Evolutionary conservation across 1,140 invertebrate genomes (phyloP), one percentile per base, ranked within the genome.

Genomic region (Drosophila trapezifrons): DNA sequence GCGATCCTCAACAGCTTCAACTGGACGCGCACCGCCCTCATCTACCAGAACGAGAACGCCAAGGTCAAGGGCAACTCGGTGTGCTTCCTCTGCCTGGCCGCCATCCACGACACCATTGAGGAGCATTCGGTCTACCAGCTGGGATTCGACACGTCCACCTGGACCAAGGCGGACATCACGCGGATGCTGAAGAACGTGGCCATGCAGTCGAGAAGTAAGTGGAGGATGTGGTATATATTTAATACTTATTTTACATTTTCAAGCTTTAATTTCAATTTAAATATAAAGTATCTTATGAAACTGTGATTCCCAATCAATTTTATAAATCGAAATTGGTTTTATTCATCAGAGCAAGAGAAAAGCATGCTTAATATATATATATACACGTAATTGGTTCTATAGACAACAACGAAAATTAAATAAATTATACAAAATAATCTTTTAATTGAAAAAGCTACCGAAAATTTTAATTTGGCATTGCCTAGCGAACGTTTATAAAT

Each of bases 131-230:
- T 92, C 10, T 85, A 83, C 35, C 90, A 96, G 78, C 93, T 93
- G 76, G 94, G 93, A 73, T 96, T 96, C 91, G 95, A 96, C 49
- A 89, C 86, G 69, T 92, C 89, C 12, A 64, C 76, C 22, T 91
- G 87, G 59, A 80, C 81, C 6, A 79, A 83, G 57, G 65, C 92
- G 12, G 92, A 95, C 63, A 95, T 95, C 78, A 94, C 93, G 66
- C 92, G 94, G n/a, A 92, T 96, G 40, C 93, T 97, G 13, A 92
- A 90, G 43, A 94, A 94, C 64, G 92, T 96, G 18, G 94, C 96
- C 9, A 93, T 94, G 77, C 93, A 93, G 4, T 94, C 96, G 25
- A 94, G 96, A 94, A 96, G 97, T 97, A 95, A 97, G 96, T 96
- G 25, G 12, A 22, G 22, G 22, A 22, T 22, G 22, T 2, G 2